Percentiles rank a stretch among this genome's conserved stretches.
phyloP scores from a whole-genome alignment of 2,113 vertebrate genomes.

The Ascaphus truei region DNA sequence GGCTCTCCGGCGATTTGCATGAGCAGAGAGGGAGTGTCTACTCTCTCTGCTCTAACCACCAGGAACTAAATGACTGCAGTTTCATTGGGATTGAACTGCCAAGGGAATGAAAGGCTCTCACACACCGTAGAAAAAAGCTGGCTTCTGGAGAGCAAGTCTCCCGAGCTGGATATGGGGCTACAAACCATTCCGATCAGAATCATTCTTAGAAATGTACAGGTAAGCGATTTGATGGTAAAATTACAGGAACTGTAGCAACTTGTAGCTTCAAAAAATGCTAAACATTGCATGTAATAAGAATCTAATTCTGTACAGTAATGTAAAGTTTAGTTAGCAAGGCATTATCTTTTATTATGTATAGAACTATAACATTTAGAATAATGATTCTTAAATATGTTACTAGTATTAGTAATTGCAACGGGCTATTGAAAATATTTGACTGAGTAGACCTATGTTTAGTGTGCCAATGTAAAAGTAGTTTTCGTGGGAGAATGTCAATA shows the following conservation, averaged over 20 bases:
- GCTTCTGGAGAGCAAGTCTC: conserved; percentile 45
- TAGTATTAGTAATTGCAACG: no score
- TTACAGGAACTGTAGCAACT: not conserved
- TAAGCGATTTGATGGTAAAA: conserved; percentile 40
- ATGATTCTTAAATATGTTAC: no score
- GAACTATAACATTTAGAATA: no score
- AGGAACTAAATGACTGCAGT: conserved; percentile 45
- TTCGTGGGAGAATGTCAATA: no score
- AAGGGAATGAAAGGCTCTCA: conserved; percentile 42
- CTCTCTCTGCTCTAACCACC: conserved; percentile 44
- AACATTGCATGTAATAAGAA: no score
- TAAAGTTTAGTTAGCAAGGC: no score
- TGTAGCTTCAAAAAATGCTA: not conserved
- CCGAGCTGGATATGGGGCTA: conserved; percentile 58
- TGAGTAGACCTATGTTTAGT: no score
- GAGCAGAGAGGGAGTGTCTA: conserved; percentile 44
- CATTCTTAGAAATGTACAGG: conserved; percentile 50
- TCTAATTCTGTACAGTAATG: not conserved
- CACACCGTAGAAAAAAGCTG: conserved; percentile 40
- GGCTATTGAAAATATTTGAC: no score
- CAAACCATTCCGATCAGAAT: conserved; percentile 43
- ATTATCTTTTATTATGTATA: no score
- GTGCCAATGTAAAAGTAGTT: no score
- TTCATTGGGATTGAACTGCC: conserved; percentile 49
- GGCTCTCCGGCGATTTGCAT: conserved; percentile 50